Conservation (phyloP, 2,888 invertebrate species). For the Plagodis pulveraria region DNA sequence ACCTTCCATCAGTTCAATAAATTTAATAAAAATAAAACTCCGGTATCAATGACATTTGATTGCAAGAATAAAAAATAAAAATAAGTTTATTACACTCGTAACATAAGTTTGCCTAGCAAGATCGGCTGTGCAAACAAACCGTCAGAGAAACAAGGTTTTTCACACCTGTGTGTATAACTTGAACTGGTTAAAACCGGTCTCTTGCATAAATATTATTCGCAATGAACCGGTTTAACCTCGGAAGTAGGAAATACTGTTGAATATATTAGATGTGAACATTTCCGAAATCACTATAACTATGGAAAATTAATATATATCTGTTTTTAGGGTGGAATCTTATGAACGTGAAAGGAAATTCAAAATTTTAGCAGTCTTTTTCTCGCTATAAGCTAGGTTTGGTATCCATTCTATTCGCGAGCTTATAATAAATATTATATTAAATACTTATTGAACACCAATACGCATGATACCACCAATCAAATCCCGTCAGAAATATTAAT, state of each 20-base stretch:
- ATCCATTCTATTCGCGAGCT: too few species aligned
- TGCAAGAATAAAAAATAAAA: conserved; percentile 20
- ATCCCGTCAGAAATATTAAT: too few species aligned
- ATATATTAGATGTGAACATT: not conserved
- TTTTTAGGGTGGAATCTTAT: too few species aligned
- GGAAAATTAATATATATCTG: not conserved
- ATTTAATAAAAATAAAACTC: not conserved
- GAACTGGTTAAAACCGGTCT: conserved; percentile 33
- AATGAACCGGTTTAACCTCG: conserved; percentile 28
- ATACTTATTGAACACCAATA: too few species aligned
- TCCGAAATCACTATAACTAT: not conserved
- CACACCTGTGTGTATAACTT: conserved; percentile 24
- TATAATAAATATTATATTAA: too few species aligned
- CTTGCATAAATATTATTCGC: conserved; percentile 20
- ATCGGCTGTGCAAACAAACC: conserved; percentile 34
- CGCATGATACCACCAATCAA: too few species aligned
- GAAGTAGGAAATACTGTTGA: conserved; percentile 19
- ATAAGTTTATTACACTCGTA: conserved; percentile 30
- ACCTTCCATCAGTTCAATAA: not conserved
- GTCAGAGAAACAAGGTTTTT: conserved; percentile 28
- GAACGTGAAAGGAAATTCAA: too few species aligned
- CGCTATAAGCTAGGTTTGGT: too few species aligned
- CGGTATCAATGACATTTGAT: not conserved
- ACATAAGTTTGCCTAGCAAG: conserved; percentile 22
- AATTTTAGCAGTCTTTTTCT: too few species aligned